Evolutionary conservation across 1,140 invertebrate species (phyloP), one percentile per base, ranked within the genome.

Genomic region (Laupala kohalensis): DNA sequence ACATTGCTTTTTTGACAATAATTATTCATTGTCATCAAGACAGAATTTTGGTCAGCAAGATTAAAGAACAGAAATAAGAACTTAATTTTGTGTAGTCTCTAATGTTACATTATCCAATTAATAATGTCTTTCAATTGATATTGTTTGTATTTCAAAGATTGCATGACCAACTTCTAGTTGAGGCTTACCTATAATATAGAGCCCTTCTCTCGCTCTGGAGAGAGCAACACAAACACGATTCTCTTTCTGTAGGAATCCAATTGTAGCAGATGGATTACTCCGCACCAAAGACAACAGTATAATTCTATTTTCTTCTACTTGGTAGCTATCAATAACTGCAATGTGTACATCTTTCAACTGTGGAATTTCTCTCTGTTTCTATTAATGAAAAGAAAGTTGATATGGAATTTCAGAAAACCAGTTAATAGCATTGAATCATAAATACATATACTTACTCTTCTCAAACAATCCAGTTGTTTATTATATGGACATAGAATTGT

Each of bases 291-390:
- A 95, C 13, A 95, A 77, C 4, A 96, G 77, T 71, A 95, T 89
- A 29, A 96, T 93, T 74, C 92, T 88, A 64, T 87, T 90, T 80
- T 96, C 93, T 79, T 94, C 89, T 1, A 93, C 93, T 83, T 94
- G 92, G 77, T 86, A 94, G 78, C 91, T 93, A 78, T 95, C 93
- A 3, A 95, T 86, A 6, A 87, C 86, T 62, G 86, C 85, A 24
- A 93, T 84, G 9, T 19, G 25, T 25, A 67, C 67, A 26, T 67
- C n/a, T n/a, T 25, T 6, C 67, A 67, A 26, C 6, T 25, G 25
- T 12, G 24, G 15, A 67, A 25, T 19, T n/a, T 67, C 27, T 26
- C 19, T 27, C 5, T 25, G n/a, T 27, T 5, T 26, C 67, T 67
- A 29, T 23, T 12, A 66, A 23, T 13, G 24, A 24, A 25, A 66